Conservation (phyloP, 2,888 invertebrate species). For the Kryphioiulus occultus region DNA sequence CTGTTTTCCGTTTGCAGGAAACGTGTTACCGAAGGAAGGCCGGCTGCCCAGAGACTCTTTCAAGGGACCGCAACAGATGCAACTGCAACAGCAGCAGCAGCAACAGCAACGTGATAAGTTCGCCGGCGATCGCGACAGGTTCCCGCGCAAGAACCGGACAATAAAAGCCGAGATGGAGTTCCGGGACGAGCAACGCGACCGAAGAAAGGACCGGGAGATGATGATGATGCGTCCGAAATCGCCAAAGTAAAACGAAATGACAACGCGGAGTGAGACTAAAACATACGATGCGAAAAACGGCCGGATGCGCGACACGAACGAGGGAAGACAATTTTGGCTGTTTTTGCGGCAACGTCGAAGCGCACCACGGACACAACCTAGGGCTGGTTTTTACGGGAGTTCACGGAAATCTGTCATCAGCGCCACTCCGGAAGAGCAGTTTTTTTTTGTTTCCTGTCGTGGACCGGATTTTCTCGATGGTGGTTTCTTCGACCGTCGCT, state of each 20-base stretch:
- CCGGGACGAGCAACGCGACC: constrained; percentile 41
- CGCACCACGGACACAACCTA: too few species aligned
- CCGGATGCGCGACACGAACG: too few species aligned
- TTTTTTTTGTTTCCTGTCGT: too few species aligned
- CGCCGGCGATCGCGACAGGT: constrained; percentile 40
- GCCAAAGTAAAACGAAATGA: constrained; percentile 46
- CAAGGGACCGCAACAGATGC: constrained; percentile 41
- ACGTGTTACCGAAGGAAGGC: neutral
- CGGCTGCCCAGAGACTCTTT: constrained; percentile 37
- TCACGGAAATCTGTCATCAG: too few species aligned
- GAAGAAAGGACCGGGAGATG: constrained; percentile 40
- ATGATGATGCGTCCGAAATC: constrained; percentile 40
- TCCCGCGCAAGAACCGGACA: constrained; percentile 43
- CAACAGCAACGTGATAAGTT: constrained; percentile 30
- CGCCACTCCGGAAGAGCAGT: too few species aligned
- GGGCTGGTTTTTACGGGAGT: too few species aligned
- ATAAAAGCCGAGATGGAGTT: constrained; percentile 35
- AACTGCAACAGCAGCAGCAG: constrained; percentile 1
- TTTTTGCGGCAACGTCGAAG: too few species aligned
- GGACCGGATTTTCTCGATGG: too few species aligned
- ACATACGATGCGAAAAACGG: too few species aligned
- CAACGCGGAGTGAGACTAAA: neutral
- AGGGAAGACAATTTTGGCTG: too few species aligned
- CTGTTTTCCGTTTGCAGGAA: neutral
- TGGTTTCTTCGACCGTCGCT: too few species aligned